Conservation (phyloP, 2,797 vertebrate genomes). For the Avahi laniger region DNA sequence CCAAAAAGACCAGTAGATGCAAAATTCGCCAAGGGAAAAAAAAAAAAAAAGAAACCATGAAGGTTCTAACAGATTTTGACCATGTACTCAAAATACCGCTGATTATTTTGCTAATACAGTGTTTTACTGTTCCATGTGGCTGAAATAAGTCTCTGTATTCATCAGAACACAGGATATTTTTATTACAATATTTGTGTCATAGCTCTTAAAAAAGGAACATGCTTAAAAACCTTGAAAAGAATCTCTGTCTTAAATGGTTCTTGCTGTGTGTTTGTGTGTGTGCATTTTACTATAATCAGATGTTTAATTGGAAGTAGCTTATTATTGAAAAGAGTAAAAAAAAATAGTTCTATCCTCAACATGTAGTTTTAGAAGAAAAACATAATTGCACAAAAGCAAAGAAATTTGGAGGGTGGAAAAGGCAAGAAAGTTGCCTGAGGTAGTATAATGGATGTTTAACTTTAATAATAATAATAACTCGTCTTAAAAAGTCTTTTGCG, state of each 20-base stretch:
- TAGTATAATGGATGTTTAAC: slow-evolving; percentile 10
- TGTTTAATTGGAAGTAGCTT: slow-evolving; percentile 64
- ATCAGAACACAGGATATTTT: slow-evolving; percentile 75
- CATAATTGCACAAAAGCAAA: slow-evolving; percentile 37
- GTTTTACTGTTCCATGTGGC: slow-evolving; percentile 66
- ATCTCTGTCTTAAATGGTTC: slow-evolving; percentile 66
- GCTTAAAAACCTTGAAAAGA: slow-evolving; percentile 73
- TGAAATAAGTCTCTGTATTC: slow-evolving; percentile 78
- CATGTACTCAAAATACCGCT: slow-evolving; percentile 74
- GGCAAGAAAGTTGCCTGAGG: neutral
- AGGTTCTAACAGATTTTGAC: slow-evolving; percentile 73
- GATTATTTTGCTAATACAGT: slow-evolving; percentile 74
- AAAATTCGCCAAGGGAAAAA: slow-evolving; percentile 53
- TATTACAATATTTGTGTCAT: slow-evolving; percentile 75
- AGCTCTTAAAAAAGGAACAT: slow-evolving; percentile 53
- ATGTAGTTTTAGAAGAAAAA: slow-evolving; percentile 29
- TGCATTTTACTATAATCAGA: slow-evolving; percentile 65
- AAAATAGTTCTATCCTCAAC: neutral
- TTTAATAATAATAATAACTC: slow-evolving; percentile 45
- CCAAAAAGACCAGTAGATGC: slow-evolving; percentile 50
- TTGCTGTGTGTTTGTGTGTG: neutral
- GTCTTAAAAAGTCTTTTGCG: slow-evolving; percentile 48
- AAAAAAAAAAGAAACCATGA: neutral
- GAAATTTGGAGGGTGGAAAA: neutral
- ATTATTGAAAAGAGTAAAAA: slow-evolving; percentile 52